Evolutionary conservation across 1,140 invertebrate genomes (phyloP), one percentile per base, ranked within the genome.

Genomic region (Phthorimaea operculella): DNA sequence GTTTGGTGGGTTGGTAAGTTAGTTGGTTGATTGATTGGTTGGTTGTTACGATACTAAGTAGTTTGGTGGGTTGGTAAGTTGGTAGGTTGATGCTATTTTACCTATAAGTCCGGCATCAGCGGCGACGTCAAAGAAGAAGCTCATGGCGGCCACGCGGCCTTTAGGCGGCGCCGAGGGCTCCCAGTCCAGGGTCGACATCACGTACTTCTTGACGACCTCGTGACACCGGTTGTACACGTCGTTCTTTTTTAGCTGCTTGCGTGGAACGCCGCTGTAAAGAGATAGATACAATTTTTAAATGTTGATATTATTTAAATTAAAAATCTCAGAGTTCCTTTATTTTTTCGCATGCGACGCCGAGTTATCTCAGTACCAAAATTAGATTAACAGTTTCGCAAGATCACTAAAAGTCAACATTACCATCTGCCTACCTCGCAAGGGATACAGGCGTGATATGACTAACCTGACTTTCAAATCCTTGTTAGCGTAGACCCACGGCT

Each of bases 81-180:
- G n/a, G n/a, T 28, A 6, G 21, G 21, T 2, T 28, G 21, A 28
- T 28, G 36, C n/a, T 12, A 39, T 39, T 10, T 76, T 60, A 90
- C 90, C 89, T 54, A 93, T 92, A 18, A 95, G 83, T 8, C 90
- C 92, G 57, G 92, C 91, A 82, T 98, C 96, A 0, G 91, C 89
- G 16, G 94, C 94, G 52, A 95, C 87, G 76, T 99, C 96, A 81
- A 93, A 98, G 80, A 96, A 98, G 81, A 98, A 98, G 57, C 95
- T 97, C 84, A 99, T 96, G 7, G 95, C 93, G 63, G 61, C 97
- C 88, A 62, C 89, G 79, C 60, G 89, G 87, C 58, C 92, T 83
- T 54, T 87, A 86, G 33, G 92, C 88, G 67, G 89, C 84, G 0
- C 89, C 11, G 16, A 4, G 7, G 70, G 72, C 59, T 66, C 58